A percentile compares a stretch with the other conserved stretches of the same genome.
phyloP scores from a whole-genome alignment of 2,113 vertebrate species.

The Phalacrocorax carbo region DNA sequence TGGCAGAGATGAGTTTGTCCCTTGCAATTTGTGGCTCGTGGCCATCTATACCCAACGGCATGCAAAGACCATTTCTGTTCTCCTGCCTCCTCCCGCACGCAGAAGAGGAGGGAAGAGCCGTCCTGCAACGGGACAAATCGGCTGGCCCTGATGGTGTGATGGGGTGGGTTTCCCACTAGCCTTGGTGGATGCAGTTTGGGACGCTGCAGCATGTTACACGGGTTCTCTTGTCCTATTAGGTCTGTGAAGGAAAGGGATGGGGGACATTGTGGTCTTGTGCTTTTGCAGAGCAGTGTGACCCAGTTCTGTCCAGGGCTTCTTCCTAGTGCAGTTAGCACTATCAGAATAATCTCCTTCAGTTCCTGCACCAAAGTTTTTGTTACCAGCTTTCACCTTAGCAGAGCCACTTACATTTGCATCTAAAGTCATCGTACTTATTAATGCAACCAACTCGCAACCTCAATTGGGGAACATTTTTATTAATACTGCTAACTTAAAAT shows the following conservation, averaged over 20 bases:
- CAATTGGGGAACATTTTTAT: neutral
- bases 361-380: neutral
- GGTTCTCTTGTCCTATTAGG: neutral
- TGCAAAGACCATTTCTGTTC: fast-evolving
- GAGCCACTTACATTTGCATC: neutral
- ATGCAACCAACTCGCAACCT: neutral
- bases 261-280: neutral
- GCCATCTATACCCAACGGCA: neutral
- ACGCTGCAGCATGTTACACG: fast-evolving
- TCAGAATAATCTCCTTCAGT: neutral
- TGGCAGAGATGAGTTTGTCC: neutral
- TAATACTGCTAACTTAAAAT: neutral
- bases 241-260: fast-evolving
- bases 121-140: fast-evolving
- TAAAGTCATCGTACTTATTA: neutral
- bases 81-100: neutral
- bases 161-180: neutral
- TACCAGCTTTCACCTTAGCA: neutral
- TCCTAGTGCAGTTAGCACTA: too few species aligned
- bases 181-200: fast-evolving
- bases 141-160: fast-evolving
- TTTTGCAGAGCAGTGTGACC: neutral
- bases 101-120: neutral
- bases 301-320: too few species aligned
- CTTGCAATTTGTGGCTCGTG: fast-evolving